Conservation (phyloP, 35 echinoderm and acorn worm genomes). For the Eucidaris tribuloides region DNA sequence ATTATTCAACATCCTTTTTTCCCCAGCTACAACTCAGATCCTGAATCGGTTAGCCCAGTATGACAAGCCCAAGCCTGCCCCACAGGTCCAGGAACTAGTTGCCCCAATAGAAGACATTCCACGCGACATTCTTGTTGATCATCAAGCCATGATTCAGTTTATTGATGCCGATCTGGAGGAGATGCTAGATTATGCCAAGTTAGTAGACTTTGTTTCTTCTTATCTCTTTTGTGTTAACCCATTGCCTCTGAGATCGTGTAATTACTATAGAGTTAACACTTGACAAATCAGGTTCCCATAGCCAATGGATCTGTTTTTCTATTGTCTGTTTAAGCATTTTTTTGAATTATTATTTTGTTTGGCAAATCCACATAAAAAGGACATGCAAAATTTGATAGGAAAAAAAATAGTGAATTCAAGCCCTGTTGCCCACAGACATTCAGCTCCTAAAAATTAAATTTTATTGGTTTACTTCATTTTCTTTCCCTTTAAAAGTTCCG, state of each 20-base stretch:
- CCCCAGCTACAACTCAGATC: slow-evolving; percentile 48
- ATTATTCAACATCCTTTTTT: too few relatives aligned
- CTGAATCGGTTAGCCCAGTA: slow-evolving; percentile 40
- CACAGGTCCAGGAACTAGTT: slow-evolving; percentile 34
- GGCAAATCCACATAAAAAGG: too few relatives aligned
- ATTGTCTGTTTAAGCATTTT: too few relatives aligned
- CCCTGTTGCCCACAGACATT: too few relatives aligned
- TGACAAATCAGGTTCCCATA: background rate
- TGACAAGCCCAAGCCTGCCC: slow-evolving; percentile 46
- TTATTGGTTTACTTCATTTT: too few relatives aligned
- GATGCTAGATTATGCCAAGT: slow-evolving; percentile 87
- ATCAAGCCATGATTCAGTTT: slow-evolving; percentile 63
- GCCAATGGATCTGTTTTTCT: background rate
- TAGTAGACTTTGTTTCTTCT: background rate
- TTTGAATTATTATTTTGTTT: too few relatives aligned
- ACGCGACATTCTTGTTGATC: slow-evolving; percentile 46
- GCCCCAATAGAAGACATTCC: slow-evolving; percentile 81
- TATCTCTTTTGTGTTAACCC: background rate
- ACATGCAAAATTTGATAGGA: too few relatives aligned
- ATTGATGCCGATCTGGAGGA: slow-evolving; percentile 58
- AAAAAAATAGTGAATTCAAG: too few relatives aligned
- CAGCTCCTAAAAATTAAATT: too few relatives aligned
- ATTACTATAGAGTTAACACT: background rate
- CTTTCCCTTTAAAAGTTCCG: too few relatives aligned
- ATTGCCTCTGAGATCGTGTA: background rate